A percentile compares a stretch with the other conserved stretches of the same genome.
phyloP scores from a whole-genome alignment of 2,888 invertebrate genomes.

The Platerodrilus igneus region DNA sequence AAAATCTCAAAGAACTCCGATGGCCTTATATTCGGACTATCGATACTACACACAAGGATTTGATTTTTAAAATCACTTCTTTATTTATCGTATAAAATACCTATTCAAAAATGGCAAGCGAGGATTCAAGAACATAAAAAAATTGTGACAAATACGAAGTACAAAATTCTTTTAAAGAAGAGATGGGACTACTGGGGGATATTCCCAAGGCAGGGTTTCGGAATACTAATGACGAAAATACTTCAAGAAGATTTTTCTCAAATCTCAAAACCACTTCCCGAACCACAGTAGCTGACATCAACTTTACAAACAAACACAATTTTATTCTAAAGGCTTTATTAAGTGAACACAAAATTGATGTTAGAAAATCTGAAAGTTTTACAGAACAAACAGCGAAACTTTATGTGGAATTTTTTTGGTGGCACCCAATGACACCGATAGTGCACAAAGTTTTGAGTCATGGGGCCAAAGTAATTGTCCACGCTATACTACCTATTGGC shows the following conservation, averaged over 20 bases:
- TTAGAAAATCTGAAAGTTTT: background rate
- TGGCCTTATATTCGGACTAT: constrained; percentile 32
- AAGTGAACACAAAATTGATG: constrained; percentile 3
- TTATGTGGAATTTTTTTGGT: constrained; percentile 34
- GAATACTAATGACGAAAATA: constrained; percentile 36
- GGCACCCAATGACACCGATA: constrained; percentile 36
- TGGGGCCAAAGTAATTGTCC: constrained; percentile 20
- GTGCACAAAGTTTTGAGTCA: constrained; percentile 37
- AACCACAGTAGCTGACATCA: constrained; percentile 17
- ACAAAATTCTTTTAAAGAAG: constrained; percentile 19
- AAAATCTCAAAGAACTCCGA: constrained; percentile 19
- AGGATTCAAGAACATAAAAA: too few species aligned
- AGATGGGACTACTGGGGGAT: constrained; percentile 34
- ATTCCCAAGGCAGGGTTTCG: constrained; percentile 34
- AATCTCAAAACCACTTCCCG: constrained; percentile 20
- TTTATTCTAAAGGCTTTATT: constrained; percentile 2
- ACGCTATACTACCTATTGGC: constrained; percentile 7
- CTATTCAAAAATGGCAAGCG: constrained; percentile 33
- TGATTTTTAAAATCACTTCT: constrained; percentile 34
- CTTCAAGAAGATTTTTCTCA: constrained; percentile 29
- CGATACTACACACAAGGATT: constrained; percentile 33
- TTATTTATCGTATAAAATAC: constrained; percentile 38
- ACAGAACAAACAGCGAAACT: constrained; percentile 27
- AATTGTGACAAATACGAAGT: too few species aligned
- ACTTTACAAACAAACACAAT: constrained; percentile 6